Percentiles rank a stretch among this genome's conserved stretches.
phyloP scores from a whole-genome alignment of 1,140 invertebrate genomes.

The Drosophila yakuba region DNA sequence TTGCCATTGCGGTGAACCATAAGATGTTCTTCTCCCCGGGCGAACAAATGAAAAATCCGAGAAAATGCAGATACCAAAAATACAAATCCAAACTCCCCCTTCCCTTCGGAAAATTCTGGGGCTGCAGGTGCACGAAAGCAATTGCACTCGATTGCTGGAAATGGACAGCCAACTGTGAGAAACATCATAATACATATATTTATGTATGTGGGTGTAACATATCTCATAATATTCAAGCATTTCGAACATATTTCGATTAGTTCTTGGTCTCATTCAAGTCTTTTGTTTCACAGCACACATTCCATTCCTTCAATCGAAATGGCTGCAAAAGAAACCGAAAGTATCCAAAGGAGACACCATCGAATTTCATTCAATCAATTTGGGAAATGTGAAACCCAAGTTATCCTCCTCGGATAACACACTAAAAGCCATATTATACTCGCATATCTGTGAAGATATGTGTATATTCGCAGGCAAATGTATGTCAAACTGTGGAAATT shows the following conservation, averaged over 20 bases:
- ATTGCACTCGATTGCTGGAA: slow-evolving; percentile 77
- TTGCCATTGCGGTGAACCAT: slow-evolving; percentile 58
- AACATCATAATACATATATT: background rate
- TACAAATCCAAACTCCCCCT: slow-evolving; percentile 45
- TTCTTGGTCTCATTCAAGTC: slow-evolving; percentile 39
- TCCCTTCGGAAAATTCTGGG: slow-evolving; percentile 21
- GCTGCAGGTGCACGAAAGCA: slow-evolving; percentile 53
- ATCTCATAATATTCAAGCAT: too few species aligned
- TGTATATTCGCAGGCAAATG: background rate
- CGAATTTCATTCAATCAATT: slow-evolving; percentile 79
- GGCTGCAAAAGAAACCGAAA: slow-evolving; percentile 37
- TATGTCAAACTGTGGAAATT: slow-evolving; percentile 33
- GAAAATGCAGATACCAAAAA: slow-evolving; percentile 72
- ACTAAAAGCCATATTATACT: background rate
- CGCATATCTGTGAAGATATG: slow-evolving; percentile 1
- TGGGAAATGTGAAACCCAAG: slow-evolving; percentile 46
- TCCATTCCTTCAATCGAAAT: slow-evolving; percentile 63
- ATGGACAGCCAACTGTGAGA: slow-evolving; percentile 41
- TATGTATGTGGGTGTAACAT: too few species aligned
- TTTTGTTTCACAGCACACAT: slow-evolving; percentile 57
- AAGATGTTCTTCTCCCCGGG: slow-evolving; percentile 30
- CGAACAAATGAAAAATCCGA: slow-evolving; percentile 43
- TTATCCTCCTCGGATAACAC: slow-evolving; percentile 26
- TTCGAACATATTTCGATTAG: slow-evolving; percentile 10
- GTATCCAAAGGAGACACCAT: slow-evolving; percentile 23